Base-by-base conservation (phyloP, 2,113 vertebrate genomes). In the Cyprinodon variegatus region DNA sequence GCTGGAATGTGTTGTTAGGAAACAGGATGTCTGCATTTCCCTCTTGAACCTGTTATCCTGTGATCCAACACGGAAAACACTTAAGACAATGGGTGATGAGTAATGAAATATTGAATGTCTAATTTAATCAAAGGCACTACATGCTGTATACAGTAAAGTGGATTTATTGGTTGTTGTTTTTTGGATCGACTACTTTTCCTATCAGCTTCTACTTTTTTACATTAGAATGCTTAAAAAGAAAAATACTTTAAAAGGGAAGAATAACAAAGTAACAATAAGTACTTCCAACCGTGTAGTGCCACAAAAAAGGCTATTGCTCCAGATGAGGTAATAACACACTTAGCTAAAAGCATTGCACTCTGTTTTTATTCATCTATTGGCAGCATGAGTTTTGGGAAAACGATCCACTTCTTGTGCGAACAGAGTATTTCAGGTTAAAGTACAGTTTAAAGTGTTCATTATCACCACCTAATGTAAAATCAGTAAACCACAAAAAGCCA, bases 261-360 rank as follows among this genome's bases (percentile, higher is more conserved):
- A 36, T 36, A 37, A 63, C 37, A 63, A 6, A 62, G 39, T 5
- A 63, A 39, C 37, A 17, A 63, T 39, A 7, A 17, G 36, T 38
- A 63, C 17, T 64, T 40, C 14, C 61, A 62, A 41, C 9, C 63
- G n/a, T n/a, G 63, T 22, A 41, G 20, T 65, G 39, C 39, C 43
- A 5, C 17, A 29, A 65, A 4, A 65, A 65, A 65, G 12, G n/a
- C 14, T 29, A 13, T 65, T 20, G 12, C 3, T 22, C 22, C 40
- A 4, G 17, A 45, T 29, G 41, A 45, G 11, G 41, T 46, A 66
- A 66, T 65, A 39, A n/a, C 4, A 14, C n/a, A 29, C 46, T 66
- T 66, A 29, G 11, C 29, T 45, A 45, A 66, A 66, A 45, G 65
- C 65, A 45, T 66, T 66, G 15, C 38, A 40, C 38, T 64, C 38